phyloP scores from a whole-genome alignment of 2,797 vertebrate species.

The Loris lydekkerianus region DNA sequence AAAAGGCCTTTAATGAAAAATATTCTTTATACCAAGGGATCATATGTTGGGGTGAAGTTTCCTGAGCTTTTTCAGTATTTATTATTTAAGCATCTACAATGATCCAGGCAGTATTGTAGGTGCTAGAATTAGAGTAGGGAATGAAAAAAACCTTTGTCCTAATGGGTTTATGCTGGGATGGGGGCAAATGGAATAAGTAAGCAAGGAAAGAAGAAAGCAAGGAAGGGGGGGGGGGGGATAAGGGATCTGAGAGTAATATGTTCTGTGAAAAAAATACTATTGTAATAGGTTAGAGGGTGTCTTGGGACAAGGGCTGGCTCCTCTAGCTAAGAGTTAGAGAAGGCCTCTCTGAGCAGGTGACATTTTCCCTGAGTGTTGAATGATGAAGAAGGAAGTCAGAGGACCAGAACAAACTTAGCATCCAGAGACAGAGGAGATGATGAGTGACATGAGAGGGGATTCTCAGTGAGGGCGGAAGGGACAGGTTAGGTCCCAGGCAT shows the following conservation, averaged over 20 bases:
- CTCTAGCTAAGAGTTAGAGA: not conserved
- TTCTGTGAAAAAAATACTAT: not conserved
- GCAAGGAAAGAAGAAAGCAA: not conserved
- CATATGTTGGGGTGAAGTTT: too few species aligned
- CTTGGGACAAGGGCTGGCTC: not conserved
- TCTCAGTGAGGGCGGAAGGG: not conserved
- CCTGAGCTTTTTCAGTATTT: not conserved
- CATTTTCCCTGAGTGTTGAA: not conserved
- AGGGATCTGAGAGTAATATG: not conserved
- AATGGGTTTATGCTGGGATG: not conserved
- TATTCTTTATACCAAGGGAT: too few species aligned
- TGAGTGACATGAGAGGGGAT: not conserved
- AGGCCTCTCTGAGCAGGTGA: not conserved
- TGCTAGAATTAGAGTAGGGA: not conserved
- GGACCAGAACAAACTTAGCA: not conserved
- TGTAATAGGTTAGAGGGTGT: not conserved
- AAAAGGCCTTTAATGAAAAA: too few species aligned
- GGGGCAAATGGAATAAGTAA: not conserved
- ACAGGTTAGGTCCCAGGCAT: not conserved
- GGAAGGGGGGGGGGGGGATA: not conserved
- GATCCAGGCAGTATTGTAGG: not conserved
- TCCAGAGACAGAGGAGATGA: not conserved
- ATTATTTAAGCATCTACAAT: not conserved
- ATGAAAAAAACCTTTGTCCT: not conserved
- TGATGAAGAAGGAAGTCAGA: constrained; percentile 24